These are phyloP conservation scores for Setophaga coronata DNA, from an alignment of 2,113 vertebrate genomes.

Conservation along the genomic window DNA sequence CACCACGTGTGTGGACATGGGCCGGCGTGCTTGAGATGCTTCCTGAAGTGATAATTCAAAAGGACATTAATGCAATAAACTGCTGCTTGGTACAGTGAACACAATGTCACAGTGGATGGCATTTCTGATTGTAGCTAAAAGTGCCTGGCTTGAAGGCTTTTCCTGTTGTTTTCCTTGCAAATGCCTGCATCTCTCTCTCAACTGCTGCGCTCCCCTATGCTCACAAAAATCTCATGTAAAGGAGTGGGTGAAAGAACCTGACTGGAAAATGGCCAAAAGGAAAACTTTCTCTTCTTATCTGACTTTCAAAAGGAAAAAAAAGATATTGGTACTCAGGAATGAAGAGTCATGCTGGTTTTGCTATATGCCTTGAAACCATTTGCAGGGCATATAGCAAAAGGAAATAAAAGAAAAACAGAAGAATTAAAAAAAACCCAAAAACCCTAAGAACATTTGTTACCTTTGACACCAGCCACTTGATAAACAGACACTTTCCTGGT, in stretches of 20 bases:
- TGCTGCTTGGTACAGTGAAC: background rate
- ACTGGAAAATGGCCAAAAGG: background rate
- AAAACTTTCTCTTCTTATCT: background rate
- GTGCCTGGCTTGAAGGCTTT: background rate
- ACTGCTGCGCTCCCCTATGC: background rate
- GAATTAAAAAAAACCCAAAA: background rate
- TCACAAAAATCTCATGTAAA: background rate
- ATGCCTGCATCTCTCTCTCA: background rate
- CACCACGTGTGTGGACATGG: rapidly evolving
- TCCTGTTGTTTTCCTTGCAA: background rate
- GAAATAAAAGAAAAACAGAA: background rate
- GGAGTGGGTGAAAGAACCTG: background rate
- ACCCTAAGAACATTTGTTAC: background rate
- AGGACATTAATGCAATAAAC: background rate
- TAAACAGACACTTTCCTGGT: background rate
- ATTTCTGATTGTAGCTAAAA: background rate
- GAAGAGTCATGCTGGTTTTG: background rate
- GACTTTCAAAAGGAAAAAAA: background rate
- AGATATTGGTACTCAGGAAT: background rate
- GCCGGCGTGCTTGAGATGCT: background rate
- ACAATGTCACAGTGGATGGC: background rate
- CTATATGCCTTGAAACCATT: background rate
- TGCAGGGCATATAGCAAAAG: background rate
- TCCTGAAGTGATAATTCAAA: background rate
- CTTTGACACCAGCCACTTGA: background rate